A percentile compares a stretch with the other conserved stretches of the same genome.
Conservation (phyloP, 2,888 invertebrate species). For the Malacosoma neustria region DNA sequence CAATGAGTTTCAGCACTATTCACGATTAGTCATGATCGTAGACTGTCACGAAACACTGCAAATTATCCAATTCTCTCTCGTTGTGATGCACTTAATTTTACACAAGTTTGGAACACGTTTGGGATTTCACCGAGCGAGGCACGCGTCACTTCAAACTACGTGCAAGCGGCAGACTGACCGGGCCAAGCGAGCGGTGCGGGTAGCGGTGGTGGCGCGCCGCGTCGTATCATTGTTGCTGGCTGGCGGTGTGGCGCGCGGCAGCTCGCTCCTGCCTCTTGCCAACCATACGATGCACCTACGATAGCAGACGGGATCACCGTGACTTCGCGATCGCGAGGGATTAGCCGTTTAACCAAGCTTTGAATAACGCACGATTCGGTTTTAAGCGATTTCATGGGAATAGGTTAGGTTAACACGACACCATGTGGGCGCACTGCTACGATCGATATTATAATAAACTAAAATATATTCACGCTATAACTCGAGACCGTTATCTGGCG, state of each 20-base stretch:
- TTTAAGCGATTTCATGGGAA: no score
- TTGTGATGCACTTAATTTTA: slow-evolving; percentile 44
- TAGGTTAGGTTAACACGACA: slow-evolving; percentile 43
- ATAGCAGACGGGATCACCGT: slow-evolving; percentile 42
- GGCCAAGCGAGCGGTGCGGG: slow-evolving; percentile 18
- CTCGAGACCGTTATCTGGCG: slow-evolving; percentile 47
- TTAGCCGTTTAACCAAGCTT: slow-evolving; percentile 45
- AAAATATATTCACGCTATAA: slow-evolving; percentile 43
- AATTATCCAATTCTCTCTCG: slow-evolving; percentile 48
- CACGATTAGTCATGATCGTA: slow-evolving; percentile 40
- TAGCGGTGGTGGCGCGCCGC: slow-evolving; percentile 21
- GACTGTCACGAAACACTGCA: slow-evolving; percentile 63
- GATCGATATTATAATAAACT: slow-evolving; percentile 43
- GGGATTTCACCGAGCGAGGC: slow-evolving; percentile 13
- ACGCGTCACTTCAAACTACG: slow-evolving; percentile 26
- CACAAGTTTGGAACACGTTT: slow-evolving; percentile 40
- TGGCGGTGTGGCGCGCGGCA: slow-evolving; percentile 34
- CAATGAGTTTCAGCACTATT: slow-evolving; percentile 35
- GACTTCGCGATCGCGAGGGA: slow-evolving; percentile 38
- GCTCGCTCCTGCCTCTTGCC: slow-evolving; percentile 27
- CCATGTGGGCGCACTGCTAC: slow-evolving; percentile 35
- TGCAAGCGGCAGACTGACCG: slow-evolving; percentile 41
- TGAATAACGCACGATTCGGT: slow-evolving; percentile 48
- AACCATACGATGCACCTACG: slow-evolving; percentile 32
- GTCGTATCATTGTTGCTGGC: slow-evolving; percentile 8